Evolutionary conservation across 2,888 invertebrate genomes (phyloP).

Genomic region (Brassicogethes aeneus): DNA sequence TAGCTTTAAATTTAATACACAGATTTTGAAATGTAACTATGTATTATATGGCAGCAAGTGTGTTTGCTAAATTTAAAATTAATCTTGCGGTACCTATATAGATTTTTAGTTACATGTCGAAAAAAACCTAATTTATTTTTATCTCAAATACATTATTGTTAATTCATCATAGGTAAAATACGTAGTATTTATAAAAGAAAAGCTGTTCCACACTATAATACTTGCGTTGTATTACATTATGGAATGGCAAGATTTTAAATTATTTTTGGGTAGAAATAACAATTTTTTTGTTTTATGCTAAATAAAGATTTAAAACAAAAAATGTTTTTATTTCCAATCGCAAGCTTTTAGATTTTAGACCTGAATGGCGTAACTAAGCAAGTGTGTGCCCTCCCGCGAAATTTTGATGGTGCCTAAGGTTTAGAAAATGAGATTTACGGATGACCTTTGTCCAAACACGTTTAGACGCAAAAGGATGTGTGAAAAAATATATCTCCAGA

Average conservation of each 20-base stretch:
- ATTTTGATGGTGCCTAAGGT: no score
- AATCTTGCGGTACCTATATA: conserved; percentile 3
- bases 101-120: conserved; percentile 14
- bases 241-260: conserved; percentile 8
- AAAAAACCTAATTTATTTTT: conserved; percentile 12
- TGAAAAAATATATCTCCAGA: no score
- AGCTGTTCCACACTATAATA: conserved; percentile 7
- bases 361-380: no score
- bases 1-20: conserved; percentile 4
- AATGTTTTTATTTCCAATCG: no score
- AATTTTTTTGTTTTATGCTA: conserved; percentile 8
- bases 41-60: conserved; percentile 3
- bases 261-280: conserved; percentile 10
- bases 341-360: no score
- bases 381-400: no score
- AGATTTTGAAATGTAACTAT: conserved; percentile 14
- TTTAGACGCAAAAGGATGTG: no score
- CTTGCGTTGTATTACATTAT: conserved; percentile 6
- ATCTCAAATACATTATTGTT: conserved; percentile 6
- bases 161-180: conserved; percentile 4
- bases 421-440: no score
- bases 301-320: background rate
- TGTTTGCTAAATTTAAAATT: conserved; percentile 2
- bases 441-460: no score
- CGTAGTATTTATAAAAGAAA: background rate